Base-by-base conservation (phyloP, 2,797 vertebrate species). In the Limnodromus scolopaceus region DNA sequence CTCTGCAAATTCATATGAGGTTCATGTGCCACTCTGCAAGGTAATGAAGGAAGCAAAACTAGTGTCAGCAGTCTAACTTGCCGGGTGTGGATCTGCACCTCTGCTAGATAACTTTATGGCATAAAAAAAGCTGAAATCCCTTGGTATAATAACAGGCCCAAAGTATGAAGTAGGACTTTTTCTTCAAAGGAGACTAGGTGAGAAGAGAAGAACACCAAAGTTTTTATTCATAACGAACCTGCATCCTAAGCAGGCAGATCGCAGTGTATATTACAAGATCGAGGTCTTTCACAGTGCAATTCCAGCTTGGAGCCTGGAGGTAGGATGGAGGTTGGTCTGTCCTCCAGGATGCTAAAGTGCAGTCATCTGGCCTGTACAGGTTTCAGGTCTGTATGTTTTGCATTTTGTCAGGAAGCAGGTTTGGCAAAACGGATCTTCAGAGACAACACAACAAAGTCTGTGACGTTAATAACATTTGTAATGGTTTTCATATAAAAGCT, bases 331-430 rank as follows among this genome's bases (percentile, higher is more conserved):
- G n/a, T 60, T 38, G n/a, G 10, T 53, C 32, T 79, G 18, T 68
- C 43, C 61, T 70, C n/a, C 14, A 16, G 39, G 32, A 34, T 5
- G 4, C 46, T 87, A 54, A 61, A 76, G 43, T 53, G 51, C 45
- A 55, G 34, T 48, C 28, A 49, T 30, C 45, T 51, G 22, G 27
- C 30, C 49, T 76, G 9, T 36, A 51, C 14, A 11, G 38, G 23
- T 57, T 90, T 65, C 60, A 64, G 25, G 48, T 69, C 85, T 65
- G 13, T 63, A 4, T 41, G 10, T 30, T 81, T 83, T 89, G 14
- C 17, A 64, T 95, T 92, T 95, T 96, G 63, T 63, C 51, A 54
- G 85, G 65, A 94, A 96, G 87, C 55, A 64, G 13, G 22, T 78
- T 60, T 84, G 58, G 24, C 36, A 66, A 89, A 69, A 84, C 77